Evolutionary conservation across 2,113 vertebrate genomes (phyloP), one percentile per base, ranked within the genome.

Genomic region (Percopsis transmontana): DNA sequence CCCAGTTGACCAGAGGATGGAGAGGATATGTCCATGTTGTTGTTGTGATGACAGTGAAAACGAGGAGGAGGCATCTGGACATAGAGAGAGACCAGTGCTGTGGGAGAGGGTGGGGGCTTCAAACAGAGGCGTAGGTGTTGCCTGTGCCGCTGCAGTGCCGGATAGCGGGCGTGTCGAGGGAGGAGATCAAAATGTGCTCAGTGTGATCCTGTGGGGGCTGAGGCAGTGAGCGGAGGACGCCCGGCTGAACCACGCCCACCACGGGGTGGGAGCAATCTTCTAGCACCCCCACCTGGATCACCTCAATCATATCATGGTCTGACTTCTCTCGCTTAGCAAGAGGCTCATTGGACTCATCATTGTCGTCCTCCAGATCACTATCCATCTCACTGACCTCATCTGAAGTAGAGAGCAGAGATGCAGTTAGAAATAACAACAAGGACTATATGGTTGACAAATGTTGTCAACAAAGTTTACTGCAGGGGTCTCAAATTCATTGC

Each of bases 321-420:
- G 86, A 82, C 62, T 91, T 93, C 78, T 92, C 90, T 3, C 91
- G 84, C 83, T 93, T 93, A 61, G 92, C 85, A 8, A 92, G 77
- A 2, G 91, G 91, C 51, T 93, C 91, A 1, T 90, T 91, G 0
- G 74, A 73, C 21, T 91, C 91, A 41, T 93, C 91, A 0, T 77
- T 18, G 62, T 93, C 91, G 1, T 93, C 92, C 0, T 93, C 92
- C 24, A 92, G 70, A 77, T 93, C 92, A 5, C 92, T 93, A 79
- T 93, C 92, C 91, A 92, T 83, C 57, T 92, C 92, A 14, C 91
- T 93, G 0, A 86, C 82, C 73, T 93, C 92, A 60, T 93, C 92
- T 93, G 18, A 10, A 66, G 11, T 12, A 21, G 20, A 19, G 5
- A 41, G 12, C n/a, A n/a, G n/a, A n/a, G n/a, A n/a, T n/a, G n/a